Evolutionary conservation across 2,797 vertebrate species (phyloP), one percentile per base, ranked within the genome.

Genomic region (Poecilia gillii): DNA sequence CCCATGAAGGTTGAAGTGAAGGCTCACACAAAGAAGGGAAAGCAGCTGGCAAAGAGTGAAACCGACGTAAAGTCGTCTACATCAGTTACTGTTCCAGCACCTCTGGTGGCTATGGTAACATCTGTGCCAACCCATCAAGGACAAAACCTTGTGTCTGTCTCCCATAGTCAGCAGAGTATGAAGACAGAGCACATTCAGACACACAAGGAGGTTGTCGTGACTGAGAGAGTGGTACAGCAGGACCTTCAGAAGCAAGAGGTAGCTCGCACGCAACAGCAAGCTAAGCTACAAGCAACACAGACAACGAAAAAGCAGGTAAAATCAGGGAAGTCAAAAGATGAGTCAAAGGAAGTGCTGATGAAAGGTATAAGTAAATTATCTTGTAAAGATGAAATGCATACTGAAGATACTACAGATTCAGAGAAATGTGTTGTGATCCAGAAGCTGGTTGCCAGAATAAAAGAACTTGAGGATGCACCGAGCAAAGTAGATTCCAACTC

Each of bases 371-470:
- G 62, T 74, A 93, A 92, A 91, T 87, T 73, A 68, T 75, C 85
- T 76, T 89, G 81, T 39, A 90, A 89, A 75, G 91, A 88, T 0
- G 87, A 93, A 39, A 84, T 87, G 78, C 90, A 84, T 80, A 76
- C 87, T 46, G 73, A 85, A 11, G 95, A 97, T 82, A 89, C 94
- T 84, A 80, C 94, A 62, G 92, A 94, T 87, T 85, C 91, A 28
- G 94, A 96, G 87, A 97, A 96, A 94, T 95, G 90, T 87, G 94
- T 94, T 78, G 91, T 96, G 45, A 90, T 96, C 72, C 94, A 96
- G 74, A 92, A 93, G 79, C 91, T 98, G 81, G 89, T 98, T 79
- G 88, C 89, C 85, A 93, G 96, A 79, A 91, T 97, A 62, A 97
- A 96, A 84, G 94, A 96, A 79, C 95, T 98, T 12, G 96, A 97